Evolutionary conservation across 1,140 invertebrate species (phyloP), one percentile per base, ranked within the genome.

Genomic region (Cecropterus lyciades): DNA sequence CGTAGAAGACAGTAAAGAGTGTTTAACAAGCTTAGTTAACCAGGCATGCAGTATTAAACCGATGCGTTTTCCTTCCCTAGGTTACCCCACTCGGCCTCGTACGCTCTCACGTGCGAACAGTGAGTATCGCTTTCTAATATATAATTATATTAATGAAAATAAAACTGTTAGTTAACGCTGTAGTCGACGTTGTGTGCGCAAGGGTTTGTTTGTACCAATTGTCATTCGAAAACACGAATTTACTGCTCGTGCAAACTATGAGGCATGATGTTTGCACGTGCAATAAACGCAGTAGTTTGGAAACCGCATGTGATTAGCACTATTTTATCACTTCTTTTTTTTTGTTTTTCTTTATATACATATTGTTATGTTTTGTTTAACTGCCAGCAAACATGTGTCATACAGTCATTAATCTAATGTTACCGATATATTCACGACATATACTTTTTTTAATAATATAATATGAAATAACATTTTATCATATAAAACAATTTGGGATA

Each of bases 51-150:
- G 79, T 87, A 80, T 75, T 80, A 88, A 90, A 90, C 79, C 77
- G 78, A 73, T 81, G 84, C 75, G 70, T 86, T 91, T 89, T 91
- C 73, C 80, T 84, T 73, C 79, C 77, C 70, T 91, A 91, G 89
- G 89, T 91, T 91, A 80, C 89, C 89, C 62, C 89, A 91, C 79
- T 90, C 89, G 11, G 87, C 89, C 55, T 87, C 82, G 77, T 91
- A 91, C 85, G 89, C 89, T 84, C 87, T 91, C 75, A 90, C 89
- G 80, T 91, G 89, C 84, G 89, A 91, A 89, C 89, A 91, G 89
- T 91, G 85, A 91, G 89, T 91, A 91, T 70, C 62, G 89, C 89
- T 89, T 91, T 70, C 77, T 88, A 88, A 84, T 84, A 80, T 84
- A 76, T 77, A 75, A 73, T 64, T 69, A 73, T 51, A 55, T 27